These are phyloP conservation scores for Drosophila grimshawi DNA, from an alignment of 1,140 invertebrate species.

Conservation along the genomic window DNA sequence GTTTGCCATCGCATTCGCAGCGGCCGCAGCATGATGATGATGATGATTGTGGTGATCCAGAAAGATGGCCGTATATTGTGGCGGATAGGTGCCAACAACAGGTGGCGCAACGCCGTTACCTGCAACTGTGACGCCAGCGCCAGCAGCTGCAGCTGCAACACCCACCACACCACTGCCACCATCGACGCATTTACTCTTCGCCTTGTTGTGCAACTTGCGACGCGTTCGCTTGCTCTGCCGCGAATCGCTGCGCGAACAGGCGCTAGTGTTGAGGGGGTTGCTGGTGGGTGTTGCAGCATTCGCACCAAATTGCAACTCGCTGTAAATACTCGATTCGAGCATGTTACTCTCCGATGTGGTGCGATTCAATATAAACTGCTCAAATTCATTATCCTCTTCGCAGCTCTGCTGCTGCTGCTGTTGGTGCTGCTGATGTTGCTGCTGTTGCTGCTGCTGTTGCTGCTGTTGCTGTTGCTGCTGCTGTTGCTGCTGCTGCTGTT, in stretches of 20 bases:
- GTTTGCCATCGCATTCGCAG: constrained; percentile 52
- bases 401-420: constrained; percentile 14
- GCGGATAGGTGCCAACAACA: constrained; percentile 54
- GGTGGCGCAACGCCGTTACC: constrained; percentile 31
- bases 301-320: constrained; percentile 58
- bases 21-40: constrained; percentile 20
- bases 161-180: constrained; percentile 9
- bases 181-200: constrained; percentile 50
- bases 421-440: constrained; percentile 29
- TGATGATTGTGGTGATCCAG: constrained; percentile 53
- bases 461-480: constrained; percentile 17
- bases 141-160: constrained; percentile 15
- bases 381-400: constrained; percentile 62
- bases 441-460: constrained; percentile 22
- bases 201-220: constrained; percentile 63
- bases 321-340: constrained; percentile 69
- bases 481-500: constrained; percentile 34
- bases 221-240: constrained; percentile 65
- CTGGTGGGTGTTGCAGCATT: background rate
- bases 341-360: constrained; percentile 73
- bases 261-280: constrained; percentile 60
- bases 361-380: constrained; percentile 68
- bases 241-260: constrained; percentile 54
- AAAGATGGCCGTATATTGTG: constrained; percentile 75
- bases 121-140: constrained; percentile 19